Evolutionary conservation across 2,113 vertebrate species (phyloP), one percentile per base, ranked within the genome.

Genomic region (Macroglossus sobrinus): DNA sequence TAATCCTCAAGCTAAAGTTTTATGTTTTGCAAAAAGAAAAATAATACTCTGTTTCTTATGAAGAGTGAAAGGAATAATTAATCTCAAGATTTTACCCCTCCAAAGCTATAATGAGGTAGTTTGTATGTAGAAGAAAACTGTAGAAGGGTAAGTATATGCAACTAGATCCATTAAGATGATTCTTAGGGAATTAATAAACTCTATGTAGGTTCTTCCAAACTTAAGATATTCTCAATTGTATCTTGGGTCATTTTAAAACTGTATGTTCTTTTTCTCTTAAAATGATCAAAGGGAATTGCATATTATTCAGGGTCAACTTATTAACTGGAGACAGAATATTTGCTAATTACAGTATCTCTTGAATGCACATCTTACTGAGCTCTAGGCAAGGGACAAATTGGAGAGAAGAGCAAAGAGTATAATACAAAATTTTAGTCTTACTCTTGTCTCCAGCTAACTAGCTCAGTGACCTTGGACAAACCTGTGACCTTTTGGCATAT

Each of bases 221-320:
- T 95, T 53, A 57, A 94, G 68, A 30, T 28, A 13, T 79, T 94
- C 75, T 91, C 81, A 76, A 38, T 22, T 87, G 0, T 79, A 63
- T 91, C 21, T 66, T 3, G 1, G 47, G 85, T 93, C 71, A 74
- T 95, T 94, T 98, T 96, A 66, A 93, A 72, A 89, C 21, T 68
- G 24, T 68, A 16, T 64, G 15, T 84, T 94, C 53, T 64, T 94
- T 96, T 90, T 82, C 33, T 74, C 78, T 96, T 94, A 74, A 95
- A 91, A 86, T 71, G 66, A 96, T 96, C 85, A 97, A 94, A 97
- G 43, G 63, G 89, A 96, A 97, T 93, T 94, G 84, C 72, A 93
- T 92, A 84, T 95, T 87, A 95, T 87, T 82, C 89, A 90, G 82
- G 86, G 87, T 90, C 79, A 95, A 21, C 86, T 91, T 94, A 81